Conservation (phyloP, 2,797 vertebrate species). For the Pseudomugil tenellus region DNA sequence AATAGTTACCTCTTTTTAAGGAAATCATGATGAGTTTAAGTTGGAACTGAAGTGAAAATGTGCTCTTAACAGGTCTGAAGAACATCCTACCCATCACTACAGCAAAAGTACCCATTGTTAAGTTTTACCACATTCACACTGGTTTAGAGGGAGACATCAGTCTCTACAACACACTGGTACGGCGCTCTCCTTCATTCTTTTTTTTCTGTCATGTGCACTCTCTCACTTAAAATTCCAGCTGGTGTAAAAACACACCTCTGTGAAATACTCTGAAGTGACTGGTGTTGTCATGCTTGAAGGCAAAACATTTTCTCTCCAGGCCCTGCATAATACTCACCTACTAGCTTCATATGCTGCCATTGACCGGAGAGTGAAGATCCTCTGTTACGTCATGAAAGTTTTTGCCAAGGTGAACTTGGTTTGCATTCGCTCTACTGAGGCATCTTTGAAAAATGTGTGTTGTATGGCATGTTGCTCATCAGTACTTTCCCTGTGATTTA, state of each 20-base stretch:
- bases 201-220: neutral
- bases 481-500: conserved; percentile 1
- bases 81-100: conserved; percentile 97
- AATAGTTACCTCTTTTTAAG: neutral
- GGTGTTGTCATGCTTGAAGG: neutral
- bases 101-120: conserved; percentile 97
- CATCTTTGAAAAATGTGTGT: neutral
- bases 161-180: conserved; percentile 96
- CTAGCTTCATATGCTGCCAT: conserved; percentile 90
- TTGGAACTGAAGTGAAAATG: neutral
- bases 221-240: neutral
- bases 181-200: neutral
- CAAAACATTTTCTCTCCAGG: conserved; percentile 69
- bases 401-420: conserved; percentile 89
- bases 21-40: neutral
- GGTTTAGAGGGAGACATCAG: conserved; percentile 97
- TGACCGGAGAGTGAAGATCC: conserved; percentile 90
- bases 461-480: neutral
- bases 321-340: conserved; percentile 92
- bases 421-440: neutral
- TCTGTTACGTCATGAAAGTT: conserved; percentile 98
- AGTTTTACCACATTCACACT: conserved; percentile 92
- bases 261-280: neutral
- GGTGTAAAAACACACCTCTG: neutral
- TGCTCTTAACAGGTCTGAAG: conserved; percentile 84